These are phyloP conservation scores for Notolepis coatsorum DNA, from an alignment of 2,797 vertebrate species.

Conservation along the genomic window DNA sequence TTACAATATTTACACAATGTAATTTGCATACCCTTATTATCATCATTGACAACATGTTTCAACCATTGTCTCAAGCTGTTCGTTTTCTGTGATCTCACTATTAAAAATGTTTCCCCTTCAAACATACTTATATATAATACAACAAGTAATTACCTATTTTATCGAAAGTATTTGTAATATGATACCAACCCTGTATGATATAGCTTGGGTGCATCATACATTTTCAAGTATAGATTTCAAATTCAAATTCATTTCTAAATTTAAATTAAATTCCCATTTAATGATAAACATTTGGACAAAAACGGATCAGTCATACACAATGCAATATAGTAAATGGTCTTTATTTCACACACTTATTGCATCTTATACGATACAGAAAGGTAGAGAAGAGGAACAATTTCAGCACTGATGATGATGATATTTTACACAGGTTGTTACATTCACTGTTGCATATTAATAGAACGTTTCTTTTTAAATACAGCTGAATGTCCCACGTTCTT, in stretches of 20 bases:
- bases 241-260: neutral
- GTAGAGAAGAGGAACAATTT: conserved; percentile 27
- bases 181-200: no score
- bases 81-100: no score
- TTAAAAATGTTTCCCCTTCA: no score
- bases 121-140: no score
- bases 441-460: conserved; percentile 48
- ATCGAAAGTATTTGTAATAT: no score
- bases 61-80: no score
- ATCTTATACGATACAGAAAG: neutral
- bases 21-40: no score
- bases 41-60: no score
- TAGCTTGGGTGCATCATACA: no score
- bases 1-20: no score
- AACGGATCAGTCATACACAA: neutral
- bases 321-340: conserved; percentile 7
- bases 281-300: neutral
- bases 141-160: no score
- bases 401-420: conserved; percentile 25
- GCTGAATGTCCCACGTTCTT: conserved; percentile 22
- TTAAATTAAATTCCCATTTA: neutral
- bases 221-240: neutral
- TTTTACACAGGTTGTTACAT: conserved; percentile 45
- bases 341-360: conserved; percentile 21
- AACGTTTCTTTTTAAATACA: conserved; percentile 18